Base-by-base conservation (phyloP, 2,888 invertebrate genomes). In the Sabatieria punctata region DNA sequence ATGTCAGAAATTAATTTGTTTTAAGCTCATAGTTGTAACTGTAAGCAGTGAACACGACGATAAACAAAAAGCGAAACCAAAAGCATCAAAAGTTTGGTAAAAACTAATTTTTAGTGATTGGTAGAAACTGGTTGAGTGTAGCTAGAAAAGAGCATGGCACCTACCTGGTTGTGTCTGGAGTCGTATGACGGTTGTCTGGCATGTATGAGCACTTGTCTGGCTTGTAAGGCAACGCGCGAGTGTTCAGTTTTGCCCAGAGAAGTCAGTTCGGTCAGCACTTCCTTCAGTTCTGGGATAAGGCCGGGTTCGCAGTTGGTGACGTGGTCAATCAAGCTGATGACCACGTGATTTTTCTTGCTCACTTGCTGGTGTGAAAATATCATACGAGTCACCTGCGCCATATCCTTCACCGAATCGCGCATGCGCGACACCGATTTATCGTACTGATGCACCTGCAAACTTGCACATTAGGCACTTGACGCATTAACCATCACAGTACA, bases 121-220 rank as follows among this genome's bases (percentile, higher is more conserved):
- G n/a, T n/a, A n/a, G n/a, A n/a, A n/a, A n/a, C n/a, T n/a, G n/a
- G n/a, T n/a, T n/a, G n/a, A n/a, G n/a, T n/a, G n/a, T n/a, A n/a
- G n/a, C n/a, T n/a, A n/a, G n/a, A n/a, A n/a, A n/a, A n/a, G n/a
- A 30, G 30, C 8, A 30, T 11, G 30, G 8, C 8, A 18, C 38
- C 6, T 24, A 47, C 51, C 71, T 95, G 93, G 70, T 95, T 95
- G 73, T 91, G 91, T 1, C 95, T 77, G 1, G 93, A 72, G 66
- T 95, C 95, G 68, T 93, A 95, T 0, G 93, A 88, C 0, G 93
- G 93, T 66, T 91, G 91, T 67, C 93, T 89, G 1, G 93, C 89
- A 0, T 89, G 89, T 53, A 95, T 95, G 4, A 95, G 70, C 0
- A 49, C 63, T 59, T 68, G 68, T 63, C 86, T 71, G 0, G 85